These are phyloP conservation scores for Theocolax elegans DNA, from an alignment of 1,140 invertebrate species.

Conservation along the genomic window DNA sequence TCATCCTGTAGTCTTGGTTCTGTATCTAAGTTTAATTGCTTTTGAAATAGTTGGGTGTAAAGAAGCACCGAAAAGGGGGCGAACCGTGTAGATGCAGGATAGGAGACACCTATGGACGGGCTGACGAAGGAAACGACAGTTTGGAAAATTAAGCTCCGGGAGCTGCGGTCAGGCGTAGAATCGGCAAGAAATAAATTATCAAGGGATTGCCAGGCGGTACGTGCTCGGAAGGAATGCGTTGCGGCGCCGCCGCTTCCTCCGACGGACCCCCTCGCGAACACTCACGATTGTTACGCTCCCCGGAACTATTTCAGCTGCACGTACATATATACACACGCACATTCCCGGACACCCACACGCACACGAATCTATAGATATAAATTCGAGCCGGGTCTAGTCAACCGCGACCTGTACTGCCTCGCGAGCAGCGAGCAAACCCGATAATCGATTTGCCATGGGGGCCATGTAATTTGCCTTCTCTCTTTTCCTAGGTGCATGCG, in stretches of 20 bases:
- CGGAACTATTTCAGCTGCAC: constrained; percentile 39
- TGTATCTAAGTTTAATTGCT: constrained; percentile 62
- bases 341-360: too few relatives aligned
- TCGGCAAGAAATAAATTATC: constrained; percentile 65
- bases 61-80: constrained; percentile 21
- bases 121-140: too few relatives aligned
- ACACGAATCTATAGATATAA: too few relatives aligned
- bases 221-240: constrained; percentile 47
- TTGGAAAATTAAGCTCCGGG: constrained; percentile 49
- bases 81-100: too few relatives aligned
- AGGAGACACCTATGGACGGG: too few relatives aligned
- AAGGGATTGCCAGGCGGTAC: constrained; percentile 28
- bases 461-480: constrained; percentile 9
- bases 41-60: constrained; percentile 61
- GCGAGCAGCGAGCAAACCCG: constrained; percentile 8
- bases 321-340: too few relatives aligned
- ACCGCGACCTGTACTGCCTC: constrained; percentile 25
- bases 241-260: constrained; percentile 42
- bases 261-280: background rate
- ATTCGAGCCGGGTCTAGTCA: constrained; percentile 45
- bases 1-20: constrained; percentile 40
- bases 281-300: too few relatives aligned
- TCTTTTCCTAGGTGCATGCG: background rate
- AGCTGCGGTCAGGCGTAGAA: constrained; percentile 52
- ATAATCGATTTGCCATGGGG: constrained; percentile 34